Percentiles rank a stretch among this genome's conserved stretches.
These are phyloP conservation scores for silkworm (Bombyx mori) DNA, from an alignment of 1,140 invertebrate genomes.

Conservation along the genomic window DNA sequence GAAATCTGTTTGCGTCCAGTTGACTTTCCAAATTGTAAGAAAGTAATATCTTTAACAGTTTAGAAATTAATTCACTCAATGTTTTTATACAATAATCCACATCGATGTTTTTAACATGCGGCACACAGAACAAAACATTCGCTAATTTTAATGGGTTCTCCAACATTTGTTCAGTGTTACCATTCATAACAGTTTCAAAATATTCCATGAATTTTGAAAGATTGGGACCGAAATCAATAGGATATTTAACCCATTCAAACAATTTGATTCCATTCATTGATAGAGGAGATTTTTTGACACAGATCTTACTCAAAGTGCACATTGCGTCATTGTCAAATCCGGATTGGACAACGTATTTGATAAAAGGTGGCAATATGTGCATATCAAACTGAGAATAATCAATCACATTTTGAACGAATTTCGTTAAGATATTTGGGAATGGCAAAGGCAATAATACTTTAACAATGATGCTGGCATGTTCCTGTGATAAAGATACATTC, in stretches of 20 bases:
- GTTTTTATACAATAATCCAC: conserved; percentile 36
- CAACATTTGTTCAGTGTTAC: conserved; percentile 45
- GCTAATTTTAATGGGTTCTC: conserved; percentile 64
- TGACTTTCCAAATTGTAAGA: conserved; percentile 42
- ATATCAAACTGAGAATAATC: conserved; percentile 80
- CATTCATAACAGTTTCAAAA: conserved; percentile 39
- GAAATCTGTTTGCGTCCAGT: conserved; percentile 35
- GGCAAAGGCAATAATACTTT: conserved; percentile 73
- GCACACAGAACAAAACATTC: conserved; percentile 73
- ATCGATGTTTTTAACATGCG: conserved; percentile 72
- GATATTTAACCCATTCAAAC: conserved; percentile 76
- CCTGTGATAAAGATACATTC: conserved; percentile 77
- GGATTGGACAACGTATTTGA: conserved; percentile 74
- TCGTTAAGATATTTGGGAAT: conserved; percentile 71
- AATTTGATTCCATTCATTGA: conserved; percentile 73
- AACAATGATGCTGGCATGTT: conserved; percentile 77
- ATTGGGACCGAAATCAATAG: conserved; percentile 73
- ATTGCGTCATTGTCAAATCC: conserved; percentile 72
- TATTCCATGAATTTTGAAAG: conserved; percentile 45
- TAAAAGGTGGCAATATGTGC: conserved; percentile 78
- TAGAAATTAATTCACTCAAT: conserved; percentile 37
- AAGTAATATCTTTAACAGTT: conserved; percentile 39
- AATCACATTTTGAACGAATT: conserved; percentile 76
- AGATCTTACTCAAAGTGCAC: conserved; percentile 76
- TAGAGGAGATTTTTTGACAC: conserved; percentile 77